These are phyloP conservation scores for Hymenopus coronatus DNA, from an alignment of 2,888 invertebrate species.

Conservation along the genomic window DNA sequence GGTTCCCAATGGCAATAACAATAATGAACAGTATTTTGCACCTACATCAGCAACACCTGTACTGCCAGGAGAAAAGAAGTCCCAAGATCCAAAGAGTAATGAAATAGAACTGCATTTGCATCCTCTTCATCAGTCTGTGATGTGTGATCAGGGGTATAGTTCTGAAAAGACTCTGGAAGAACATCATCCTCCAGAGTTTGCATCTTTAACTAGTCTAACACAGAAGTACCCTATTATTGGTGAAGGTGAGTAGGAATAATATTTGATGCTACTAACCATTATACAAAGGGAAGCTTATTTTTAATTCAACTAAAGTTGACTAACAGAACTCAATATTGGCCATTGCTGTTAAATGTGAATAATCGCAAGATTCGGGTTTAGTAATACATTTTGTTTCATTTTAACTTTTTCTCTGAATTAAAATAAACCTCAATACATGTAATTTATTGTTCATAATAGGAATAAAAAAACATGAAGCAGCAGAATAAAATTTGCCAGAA, in stretches of 20 bases:
- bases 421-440: too few relatives aligned
- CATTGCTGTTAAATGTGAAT: too few relatives aligned
- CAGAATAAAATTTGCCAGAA: too few relatives aligned
- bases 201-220: conserved; percentile 47
- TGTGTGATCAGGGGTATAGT: conserved; percentile 68
- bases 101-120: conserved; percentile 28
- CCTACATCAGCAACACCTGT: conserved; percentile 9
- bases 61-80: conserved; percentile 26
- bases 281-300: too few relatives aligned
- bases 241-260: conserved; percentile 54
- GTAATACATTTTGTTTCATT: too few relatives aligned
- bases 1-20: conserved; percentile 37
- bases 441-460: too few relatives aligned
- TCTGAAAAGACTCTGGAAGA: conserved; percentile 76
- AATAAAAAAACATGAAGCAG: too few relatives aligned
- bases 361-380: too few relatives aligned
- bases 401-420: too few relatives aligned
- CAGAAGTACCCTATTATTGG: conserved; percentile 64
- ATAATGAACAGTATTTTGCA: conserved; percentile 17
- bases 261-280: too few relatives aligned
- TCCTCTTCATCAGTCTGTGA: conserved; percentile 37
- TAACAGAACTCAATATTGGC: too few relatives aligned
- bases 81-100: conserved; percentile 3
- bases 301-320: too few relatives aligned
- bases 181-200: conserved; percentile 46